Evolutionary conservation across 2,797 vertebrate genomes (phyloP), one percentile per base, ranked within the genome.

Genomic region (Mus caroli): DNA sequence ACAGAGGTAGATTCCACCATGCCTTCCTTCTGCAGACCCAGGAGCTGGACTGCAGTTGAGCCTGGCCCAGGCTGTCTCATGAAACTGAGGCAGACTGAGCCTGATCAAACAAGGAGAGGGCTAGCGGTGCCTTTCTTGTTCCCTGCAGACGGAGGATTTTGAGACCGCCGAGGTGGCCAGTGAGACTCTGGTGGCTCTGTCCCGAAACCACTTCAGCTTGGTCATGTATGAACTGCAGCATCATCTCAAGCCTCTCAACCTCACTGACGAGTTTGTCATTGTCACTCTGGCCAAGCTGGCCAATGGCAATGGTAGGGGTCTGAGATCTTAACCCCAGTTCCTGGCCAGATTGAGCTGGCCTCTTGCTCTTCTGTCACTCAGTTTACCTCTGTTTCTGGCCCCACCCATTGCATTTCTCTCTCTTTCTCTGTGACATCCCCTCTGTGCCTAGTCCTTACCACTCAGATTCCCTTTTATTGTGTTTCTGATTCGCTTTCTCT

Each of bases 151-250:
- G 17, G 97, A 97, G 26, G 77, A 62, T 24, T 95, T 92, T 0
- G 0, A 83, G 84, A 91, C 40, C n/a, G 97, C 97, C 4, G 96
- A 97, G 82, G 95, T 62, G 43, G 97, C 97, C 92, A 97, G 97
- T 26, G 94, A 97, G 80, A 98, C 97, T 0, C 73, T 98, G 80
- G 97, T 96, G 88, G 96, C 97, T 88, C 85, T 98, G 89, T 97
- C 97, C 84, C 84, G 80, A 56, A 98, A 97, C 84, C 96, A 98
- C 94, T 97, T 98, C 93, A 97, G 73, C 92, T n/a, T 98, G 91
- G 97, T 97, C 84, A 97, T 97, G 96, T 98, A 95, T 0, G 97
- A 97, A 75, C 95, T 97, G 56, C 97, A 98, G 84, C 97, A 97
- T 64, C 96, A 94, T 46, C 97, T 98, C 60, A 98, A 95, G 73